These are phyloP conservation scores for Numida meleagris DNA, from an alignment of 2,113 vertebrate genomes.

Conservation along the genomic window DNA sequence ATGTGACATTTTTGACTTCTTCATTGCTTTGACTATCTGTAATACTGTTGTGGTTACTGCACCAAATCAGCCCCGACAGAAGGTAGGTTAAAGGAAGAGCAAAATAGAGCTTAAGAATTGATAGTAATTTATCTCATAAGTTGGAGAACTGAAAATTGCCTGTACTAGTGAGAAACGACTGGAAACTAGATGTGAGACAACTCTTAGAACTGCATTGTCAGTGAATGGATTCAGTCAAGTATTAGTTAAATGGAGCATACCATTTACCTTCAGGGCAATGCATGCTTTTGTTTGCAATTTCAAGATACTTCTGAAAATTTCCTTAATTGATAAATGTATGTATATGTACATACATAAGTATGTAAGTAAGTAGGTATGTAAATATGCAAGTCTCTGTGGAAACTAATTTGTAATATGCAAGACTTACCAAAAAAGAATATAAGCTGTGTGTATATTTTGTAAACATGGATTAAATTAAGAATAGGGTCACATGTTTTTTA, in stretches of 20 bases:
- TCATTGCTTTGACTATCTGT: conserved; percentile 94
- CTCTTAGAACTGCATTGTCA: background rate
- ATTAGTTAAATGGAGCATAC: background rate
- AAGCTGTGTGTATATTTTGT: background rate
- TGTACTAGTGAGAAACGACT: background rate
- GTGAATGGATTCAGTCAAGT: background rate
- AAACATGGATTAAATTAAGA: background rate
- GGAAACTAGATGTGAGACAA: background rate
- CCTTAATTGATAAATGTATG: background rate
- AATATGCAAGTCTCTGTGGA: background rate
- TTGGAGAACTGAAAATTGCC: background rate
- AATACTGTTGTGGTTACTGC: conserved; percentile 96
- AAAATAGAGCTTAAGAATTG: background rate
- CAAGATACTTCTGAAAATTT: background rate
- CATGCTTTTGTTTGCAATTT: background rate
- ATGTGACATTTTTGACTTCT: conserved; percentile 92
- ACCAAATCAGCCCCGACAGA: conserved; percentile 92
- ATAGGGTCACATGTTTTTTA: background rate
- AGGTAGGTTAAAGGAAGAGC: conserved; percentile 75
- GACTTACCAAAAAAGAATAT: background rate
- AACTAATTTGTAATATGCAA: background rate
- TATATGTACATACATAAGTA: background rate
- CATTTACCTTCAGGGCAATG: background rate
- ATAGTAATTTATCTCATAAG: background rate
- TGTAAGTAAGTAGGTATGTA: background rate